Conservation (phyloP, 2,797 vertebrate species). For the Fratercula arctica region DNA sequence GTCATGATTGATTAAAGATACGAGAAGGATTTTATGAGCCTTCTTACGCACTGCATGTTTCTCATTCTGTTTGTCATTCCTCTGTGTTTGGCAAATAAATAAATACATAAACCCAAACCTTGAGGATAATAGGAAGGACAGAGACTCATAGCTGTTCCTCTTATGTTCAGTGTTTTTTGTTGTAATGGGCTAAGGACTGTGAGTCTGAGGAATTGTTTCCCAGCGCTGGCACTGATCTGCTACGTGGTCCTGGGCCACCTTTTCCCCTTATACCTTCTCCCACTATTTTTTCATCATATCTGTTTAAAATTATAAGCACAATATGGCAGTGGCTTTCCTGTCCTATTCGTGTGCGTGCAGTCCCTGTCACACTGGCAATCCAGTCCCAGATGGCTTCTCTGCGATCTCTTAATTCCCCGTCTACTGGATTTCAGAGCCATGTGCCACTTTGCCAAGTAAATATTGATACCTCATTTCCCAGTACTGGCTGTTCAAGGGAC, state of each 20-base stretch:
- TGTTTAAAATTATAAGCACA: not conserved
- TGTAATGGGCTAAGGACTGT: not conserved
- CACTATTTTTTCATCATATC: not conserved
- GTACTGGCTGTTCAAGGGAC: not conserved
- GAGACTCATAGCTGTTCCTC: not conserved
- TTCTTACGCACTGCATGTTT: not conserved
- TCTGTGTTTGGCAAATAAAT: slow-evolving; percentile 40
- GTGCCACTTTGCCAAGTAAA: not conserved
- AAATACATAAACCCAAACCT: slow-evolving; percentile 26
- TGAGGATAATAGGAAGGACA: not conserved
- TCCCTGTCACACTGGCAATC: not conserved
- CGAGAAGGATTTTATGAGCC: slow-evolving; percentile 67
- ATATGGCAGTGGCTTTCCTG: not conserved
- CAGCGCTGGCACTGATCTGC: not conserved
- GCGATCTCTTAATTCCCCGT: not conserved
- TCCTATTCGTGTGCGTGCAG: not conserved
- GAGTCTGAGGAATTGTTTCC: not conserved
- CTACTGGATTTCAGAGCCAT: not conserved
- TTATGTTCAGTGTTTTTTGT: not conserved
- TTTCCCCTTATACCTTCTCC: not conserved
- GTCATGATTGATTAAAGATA: slow-evolving; percentile 76
- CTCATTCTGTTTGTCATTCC: slow-evolving; percentile 32
- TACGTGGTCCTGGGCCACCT: not conserved
- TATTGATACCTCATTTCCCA: not conserved
- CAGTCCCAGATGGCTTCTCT: not conserved